A percentile compares a stretch with the other conserved stretches of the same genome.
phyloP scores from a whole-genome alignment of 2,888 invertebrate species.

The Folsomia candida region DNA sequence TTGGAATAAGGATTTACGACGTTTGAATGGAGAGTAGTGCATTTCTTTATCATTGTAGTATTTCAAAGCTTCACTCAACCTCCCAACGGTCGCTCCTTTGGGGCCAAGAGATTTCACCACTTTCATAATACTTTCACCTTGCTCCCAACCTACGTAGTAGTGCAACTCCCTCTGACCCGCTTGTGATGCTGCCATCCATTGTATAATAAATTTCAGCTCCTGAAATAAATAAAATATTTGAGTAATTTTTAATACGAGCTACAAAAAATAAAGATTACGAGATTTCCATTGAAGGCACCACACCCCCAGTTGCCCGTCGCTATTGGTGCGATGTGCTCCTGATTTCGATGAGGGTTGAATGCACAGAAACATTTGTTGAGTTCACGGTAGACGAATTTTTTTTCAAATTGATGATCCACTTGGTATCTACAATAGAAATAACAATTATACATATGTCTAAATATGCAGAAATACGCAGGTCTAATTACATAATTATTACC shows the following conservation, averaged over 20 bases:
- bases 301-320: conserved; percentile 63
- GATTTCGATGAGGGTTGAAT: conserved; percentile 10
- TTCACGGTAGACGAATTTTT: conserved; percentile 54
- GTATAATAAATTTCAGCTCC: conserved; percentile 63
- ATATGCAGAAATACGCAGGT: too few species aligned
- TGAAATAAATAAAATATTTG: too few species aligned
- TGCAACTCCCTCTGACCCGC: background rate
- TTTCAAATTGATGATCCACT: background rate
- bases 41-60: background rate
- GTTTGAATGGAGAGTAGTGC: background rate
- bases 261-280: too few species aligned
- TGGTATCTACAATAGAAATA: too few species aligned
- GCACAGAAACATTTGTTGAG: conserved; percentile 54
- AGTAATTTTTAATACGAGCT: too few species aligned
- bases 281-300: conserved; percentile 57
- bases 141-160: background rate
- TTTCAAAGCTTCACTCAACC: background rate
- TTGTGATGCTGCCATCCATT: conserved; percentile 57
- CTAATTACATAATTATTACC: too few species aligned
- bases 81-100: background rate
- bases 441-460: too few species aligned
- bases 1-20: background rate
- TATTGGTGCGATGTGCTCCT: conserved; percentile 49
- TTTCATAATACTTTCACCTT: background rate
- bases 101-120: background rate